A percentile compares a stretch with the other conserved stretches of the same genome.
These are phyloP conservation scores for Spea bombifrons DNA, from an alignment of 2,113 vertebrate species.

Conservation along the genomic window DNA sequence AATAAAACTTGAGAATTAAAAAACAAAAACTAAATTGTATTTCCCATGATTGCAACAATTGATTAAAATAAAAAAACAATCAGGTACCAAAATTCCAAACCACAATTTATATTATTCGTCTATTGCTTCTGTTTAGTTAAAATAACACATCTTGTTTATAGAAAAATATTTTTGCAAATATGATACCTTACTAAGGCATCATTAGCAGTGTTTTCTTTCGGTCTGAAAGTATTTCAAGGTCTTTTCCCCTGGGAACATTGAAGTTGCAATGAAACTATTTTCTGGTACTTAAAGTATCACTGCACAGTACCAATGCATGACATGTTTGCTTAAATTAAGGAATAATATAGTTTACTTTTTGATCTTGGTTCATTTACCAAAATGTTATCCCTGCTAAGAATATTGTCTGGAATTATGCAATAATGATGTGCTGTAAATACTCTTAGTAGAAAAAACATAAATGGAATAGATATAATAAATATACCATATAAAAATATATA, in stretches of 20 bases:
- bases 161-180: constrained; percentile 22
- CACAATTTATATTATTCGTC: neutral
- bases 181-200: constrained; percentile 9
- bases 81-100: neutral
- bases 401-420: too few relatives aligned
- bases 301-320: neutral
- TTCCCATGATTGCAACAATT: neutral
- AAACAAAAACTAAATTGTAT: neutral
- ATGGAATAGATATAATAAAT: too few relatives aligned
- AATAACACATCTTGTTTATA: constrained; percentile 8
- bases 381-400: too few relatives aligned
- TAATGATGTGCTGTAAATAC: too few relatives aligned
- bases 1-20: neutral
- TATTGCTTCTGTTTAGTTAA: neutral
- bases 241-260: neutral
- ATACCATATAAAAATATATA: too few relatives aligned
- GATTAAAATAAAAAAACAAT: neutral
- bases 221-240: constrained; percentile 3
- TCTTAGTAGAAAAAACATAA: too few relatives aligned
- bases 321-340: constrained; percentile 19
- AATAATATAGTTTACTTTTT: constrained; percentile 5
- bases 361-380: constrained; percentile 9
- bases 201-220: constrained; percentile 19
- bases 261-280: neutral
- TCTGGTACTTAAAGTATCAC: constrained; percentile 18